These are phyloP conservation scores for Larimichthys polyactis DNA, from an alignment of 2,113 vertebrate genomes.

Conservation along the genomic window DNA sequence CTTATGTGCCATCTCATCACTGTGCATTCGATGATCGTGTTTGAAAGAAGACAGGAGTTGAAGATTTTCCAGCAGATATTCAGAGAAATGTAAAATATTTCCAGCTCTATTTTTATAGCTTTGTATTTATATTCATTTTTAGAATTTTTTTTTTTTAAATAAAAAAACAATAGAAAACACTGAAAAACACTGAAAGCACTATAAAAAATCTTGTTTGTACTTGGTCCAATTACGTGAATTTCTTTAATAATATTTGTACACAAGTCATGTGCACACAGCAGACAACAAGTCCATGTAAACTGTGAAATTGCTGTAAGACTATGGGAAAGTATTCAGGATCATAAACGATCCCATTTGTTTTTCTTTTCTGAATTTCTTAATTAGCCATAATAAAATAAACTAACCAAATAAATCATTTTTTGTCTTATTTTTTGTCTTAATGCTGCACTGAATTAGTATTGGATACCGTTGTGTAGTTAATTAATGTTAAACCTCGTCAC, in stretches of 20 bases:
- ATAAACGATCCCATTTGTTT: not conserved
- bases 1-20: not conserved
- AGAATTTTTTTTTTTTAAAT: constrained; percentile 18
- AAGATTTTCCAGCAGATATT: not conserved
- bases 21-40: not conserved
- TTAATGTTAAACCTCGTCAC: not conserved
- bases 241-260: not conserved
- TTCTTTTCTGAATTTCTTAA: not conserved
- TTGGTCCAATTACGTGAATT: not conserved
- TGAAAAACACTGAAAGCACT: not conserved
- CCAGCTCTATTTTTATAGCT: not conserved
- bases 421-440: not conserved
- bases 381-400: not conserved
- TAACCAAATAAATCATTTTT: not conserved
- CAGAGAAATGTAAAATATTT: not conserved
- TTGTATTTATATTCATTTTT: not conserved
- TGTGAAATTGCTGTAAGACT: constrained; percentile 3
- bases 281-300: not conserved
- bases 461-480: not conserved
- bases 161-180: not conserved
- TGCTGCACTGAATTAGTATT: not conserved
- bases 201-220: not conserved
- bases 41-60: not conserved
- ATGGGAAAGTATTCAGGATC: not conserved
- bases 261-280: not conserved